phyloP scores from a whole-genome alignment of 2,797 vertebrate species.

The Linurgus olivaceus region DNA sequence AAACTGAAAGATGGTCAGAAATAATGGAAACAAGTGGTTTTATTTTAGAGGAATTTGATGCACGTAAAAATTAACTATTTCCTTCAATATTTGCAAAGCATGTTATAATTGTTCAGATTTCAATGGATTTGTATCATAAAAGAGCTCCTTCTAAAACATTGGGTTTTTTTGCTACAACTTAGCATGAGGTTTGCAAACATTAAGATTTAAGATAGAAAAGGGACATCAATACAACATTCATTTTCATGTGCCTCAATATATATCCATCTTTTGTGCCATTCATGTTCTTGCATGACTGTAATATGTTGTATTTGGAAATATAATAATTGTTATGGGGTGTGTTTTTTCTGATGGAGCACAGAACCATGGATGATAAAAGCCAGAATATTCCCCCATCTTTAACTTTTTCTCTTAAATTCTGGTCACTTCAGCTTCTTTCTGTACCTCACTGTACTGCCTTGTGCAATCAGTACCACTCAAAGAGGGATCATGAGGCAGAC shows the following conservation, averaged over 20 bases:
- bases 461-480: background rate
- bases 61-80: background rate
- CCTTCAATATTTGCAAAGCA: background rate
- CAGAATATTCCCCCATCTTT: background rate
- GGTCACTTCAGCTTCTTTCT: background rate
- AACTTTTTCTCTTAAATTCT: background rate
- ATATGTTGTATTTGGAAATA: background rate
- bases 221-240: background rate
- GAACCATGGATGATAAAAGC: background rate
- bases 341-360: background rate
- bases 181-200: background rate
- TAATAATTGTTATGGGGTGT: background rate
- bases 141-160: background rate
- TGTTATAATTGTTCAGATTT: background rate
- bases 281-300: conserved; percentile 14
- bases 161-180: background rate
- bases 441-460: background rate
- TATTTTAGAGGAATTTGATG: background rate
- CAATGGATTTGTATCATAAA: background rate
- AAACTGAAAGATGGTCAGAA: background rate
- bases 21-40: background rate
- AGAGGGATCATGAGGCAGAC: background rate
- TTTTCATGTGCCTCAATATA: conserved; percentile 18
- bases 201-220: background rate
- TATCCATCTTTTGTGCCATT: conserved; percentile 34